Evolutionary conservation across 2,797 vertebrate genomes (phyloP).

Genomic region (Helarctos malayanus): DNA sequence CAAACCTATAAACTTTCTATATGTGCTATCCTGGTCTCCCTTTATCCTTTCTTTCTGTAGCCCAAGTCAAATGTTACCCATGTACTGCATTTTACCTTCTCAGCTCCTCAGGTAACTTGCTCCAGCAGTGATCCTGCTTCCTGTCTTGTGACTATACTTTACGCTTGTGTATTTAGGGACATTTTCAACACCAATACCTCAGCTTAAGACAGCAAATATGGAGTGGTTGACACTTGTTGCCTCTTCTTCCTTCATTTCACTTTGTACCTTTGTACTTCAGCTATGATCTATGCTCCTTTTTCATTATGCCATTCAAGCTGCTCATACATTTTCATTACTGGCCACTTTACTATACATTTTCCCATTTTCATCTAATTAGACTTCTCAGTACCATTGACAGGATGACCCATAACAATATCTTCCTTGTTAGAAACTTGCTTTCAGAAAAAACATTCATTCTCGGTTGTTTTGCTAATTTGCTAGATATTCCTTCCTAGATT

Average conservation of each 20-base stretch:
- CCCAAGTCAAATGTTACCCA: not conserved
- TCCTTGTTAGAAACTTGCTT: not conserved
- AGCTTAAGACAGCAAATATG: conserved; percentile 3
- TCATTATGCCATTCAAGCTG: not conserved
- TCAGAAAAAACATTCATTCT: not conserved
- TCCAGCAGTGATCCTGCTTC: not conserved
- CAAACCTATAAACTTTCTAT: not conserved
- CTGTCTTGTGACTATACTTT: not conserved
- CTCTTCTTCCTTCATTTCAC: not conserved
- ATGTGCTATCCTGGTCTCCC: not conserved
- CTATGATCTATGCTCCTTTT: not conserved
- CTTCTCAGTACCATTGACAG: not conserved
- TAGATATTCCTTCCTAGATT: not conserved
- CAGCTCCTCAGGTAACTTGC: not conserved
- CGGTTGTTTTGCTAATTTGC: not conserved
- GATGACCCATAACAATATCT: not conserved
- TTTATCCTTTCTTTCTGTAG: not conserved
- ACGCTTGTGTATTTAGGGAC: not conserved
- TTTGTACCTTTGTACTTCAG: not conserved
- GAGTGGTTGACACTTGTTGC: not conserved
- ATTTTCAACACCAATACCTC: not conserved
- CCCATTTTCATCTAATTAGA: not conserved
- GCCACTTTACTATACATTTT: not conserved
- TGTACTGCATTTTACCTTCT: not conserved
- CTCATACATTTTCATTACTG: not conserved